Evolutionary conservation across 2,888 invertebrate genomes (phyloP), one percentile per base, ranked within the genome.

Genomic region (Augiades crinisus): DNA sequence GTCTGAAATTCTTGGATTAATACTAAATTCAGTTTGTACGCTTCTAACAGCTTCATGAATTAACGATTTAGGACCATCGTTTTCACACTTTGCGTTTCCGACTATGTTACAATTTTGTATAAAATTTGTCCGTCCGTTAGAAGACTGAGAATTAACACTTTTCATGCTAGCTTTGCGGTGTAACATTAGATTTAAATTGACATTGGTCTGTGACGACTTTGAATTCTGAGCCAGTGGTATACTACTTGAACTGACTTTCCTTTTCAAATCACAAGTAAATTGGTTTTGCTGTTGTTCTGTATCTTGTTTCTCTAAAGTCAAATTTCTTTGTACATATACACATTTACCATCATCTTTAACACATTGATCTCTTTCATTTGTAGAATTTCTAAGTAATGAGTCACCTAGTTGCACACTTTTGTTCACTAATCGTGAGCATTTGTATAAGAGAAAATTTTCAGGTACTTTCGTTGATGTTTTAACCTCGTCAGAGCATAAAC

Each of bases 11-110:
- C 70, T 78, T 3, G 89, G 88, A 57, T 87, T 65, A 27, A 89
- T 82, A 59, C 82, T 86, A 17, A 89, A 84, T 65, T 87, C 85
- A 16, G 89, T 89, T 67, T 89, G 89, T 14, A 81, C 67, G 27
- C 72, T 79, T 62, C 81, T 75, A 14, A 81, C 80, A 17, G 75
- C 73, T 65, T 83, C 83, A 51, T 65, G 55, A 47, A 61, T 31
- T 24, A 30, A 36, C 41, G 40, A 41, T 16, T 27, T 53, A 12
- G 41, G 3, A 45, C 37, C 31, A 7, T 44, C 7, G 7, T 31
- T 30, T 12, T 27, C 22, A 30, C 7, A 13, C 13, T 19, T n/a
- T 17, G 44, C 21, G 45, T 2, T 10, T 10, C 3, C 8, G n/a
- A n/a, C n/a, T n/a, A n/a, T n/a, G n/a, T n/a, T n/a, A n/a, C n/a